Percentiles rank a stretch among this genome's conserved stretches.
These are phyloP conservation scores for Scylla paramamosain DNA, from an alignment of 1,140 invertebrate species.

Conservation along the genomic window DNA sequence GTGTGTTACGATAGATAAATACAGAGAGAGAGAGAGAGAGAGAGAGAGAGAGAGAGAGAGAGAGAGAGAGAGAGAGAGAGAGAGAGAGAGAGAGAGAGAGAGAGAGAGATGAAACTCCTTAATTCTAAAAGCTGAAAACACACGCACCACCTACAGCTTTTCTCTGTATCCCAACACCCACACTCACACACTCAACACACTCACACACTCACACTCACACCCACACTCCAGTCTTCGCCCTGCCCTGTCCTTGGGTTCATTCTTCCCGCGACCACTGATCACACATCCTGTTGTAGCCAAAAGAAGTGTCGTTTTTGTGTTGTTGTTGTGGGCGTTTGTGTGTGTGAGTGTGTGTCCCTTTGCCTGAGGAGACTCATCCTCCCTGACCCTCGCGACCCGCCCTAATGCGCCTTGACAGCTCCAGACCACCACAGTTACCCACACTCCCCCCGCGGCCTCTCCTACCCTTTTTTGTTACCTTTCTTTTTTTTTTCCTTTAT, in stretches of 20 bases:
- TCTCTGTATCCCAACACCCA: too few relatives aligned
- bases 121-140: too few relatives aligned
- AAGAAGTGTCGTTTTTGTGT: not conserved
- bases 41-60: too few relatives aligned
- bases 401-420: constrained; percentile 1
- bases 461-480: not conserved
- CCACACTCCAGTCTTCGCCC: not conserved
- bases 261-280: not conserved
- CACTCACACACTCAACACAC: too few relatives aligned
- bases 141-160: too few relatives aligned
- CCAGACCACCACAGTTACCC: constrained; percentile 1
- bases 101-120: too few relatives aligned
- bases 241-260: not conserved
- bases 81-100: too few relatives aligned
- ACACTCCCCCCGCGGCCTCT: not conserved
- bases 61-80: too few relatives aligned
- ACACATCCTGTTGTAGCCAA: not conserved
- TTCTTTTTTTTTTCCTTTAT: not conserved
- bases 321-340: not conserved
- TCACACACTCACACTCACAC: not conserved
- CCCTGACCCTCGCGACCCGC: constrained; percentile 5
- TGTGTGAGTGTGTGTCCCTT: not conserved
- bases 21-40: too few relatives aligned
- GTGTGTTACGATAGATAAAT: too few relatives aligned
- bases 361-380: not conserved